These are phyloP conservation scores for Corydoras sp. DNA, from an alignment of 2,113 vertebrate genomes.

Conservation along the genomic window DNA sequence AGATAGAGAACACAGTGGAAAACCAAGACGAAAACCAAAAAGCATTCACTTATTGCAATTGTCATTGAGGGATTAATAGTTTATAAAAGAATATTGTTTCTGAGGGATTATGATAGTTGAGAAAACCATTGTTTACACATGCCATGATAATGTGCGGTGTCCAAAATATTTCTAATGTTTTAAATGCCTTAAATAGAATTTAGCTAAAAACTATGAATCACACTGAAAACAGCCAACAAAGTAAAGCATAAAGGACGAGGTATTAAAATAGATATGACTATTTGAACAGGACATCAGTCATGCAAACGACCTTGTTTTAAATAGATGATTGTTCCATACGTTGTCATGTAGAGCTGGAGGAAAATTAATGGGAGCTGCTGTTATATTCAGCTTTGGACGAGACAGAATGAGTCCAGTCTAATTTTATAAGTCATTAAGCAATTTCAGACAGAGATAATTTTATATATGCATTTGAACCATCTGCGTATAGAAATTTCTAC, in stretches of 20 bases:
- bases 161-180: not conserved
- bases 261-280: slow-evolving; percentile 26
- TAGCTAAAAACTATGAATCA: not conserved
- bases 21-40: too few relatives aligned
- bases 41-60: too few relatives aligned
- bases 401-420: slow-evolving; percentile 17
- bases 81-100: too few relatives aligned
- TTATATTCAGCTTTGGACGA: slow-evolving; percentile 14
- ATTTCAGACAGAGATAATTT: slow-evolving; percentile 3
- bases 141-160: not conserved
- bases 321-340: slow-evolving; percentile 49
- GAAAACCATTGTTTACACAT: too few relatives aligned
- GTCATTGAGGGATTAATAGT: too few relatives aligned
- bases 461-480: too few relatives aligned
- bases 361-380: slow-evolving; percentile 5
- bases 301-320: slow-evolving; percentile 67
- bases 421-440: slow-evolving; percentile 29
- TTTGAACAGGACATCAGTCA: slow-evolving; percentile 50
- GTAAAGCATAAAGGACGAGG: slow-evolving; percentile 4
- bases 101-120: too few relatives aligned
- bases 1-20: too few relatives aligned
- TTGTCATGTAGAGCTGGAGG: not conserved
- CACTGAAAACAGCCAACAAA: not conserved
- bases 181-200: not conserved
- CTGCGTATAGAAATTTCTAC: too few relatives aligned